A percentile compares a stretch with the other conserved stretches of the same genome.
Evolutionary conservation across 2,113 vertebrate genomes (phyloP).

Genomic region (Leptobrachium ailaonicum): DNA sequence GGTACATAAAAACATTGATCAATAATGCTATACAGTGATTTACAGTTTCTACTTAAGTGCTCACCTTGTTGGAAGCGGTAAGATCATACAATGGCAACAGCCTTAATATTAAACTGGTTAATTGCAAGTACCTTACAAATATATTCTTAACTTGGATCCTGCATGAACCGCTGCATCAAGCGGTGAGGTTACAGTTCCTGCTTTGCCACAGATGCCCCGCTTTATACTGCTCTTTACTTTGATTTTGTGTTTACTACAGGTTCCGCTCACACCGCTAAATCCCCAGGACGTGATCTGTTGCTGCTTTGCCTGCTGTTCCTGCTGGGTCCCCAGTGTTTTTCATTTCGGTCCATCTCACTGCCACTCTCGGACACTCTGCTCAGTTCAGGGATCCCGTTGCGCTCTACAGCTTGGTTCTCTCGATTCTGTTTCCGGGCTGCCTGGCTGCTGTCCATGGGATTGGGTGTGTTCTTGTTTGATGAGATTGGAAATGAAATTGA

Average conservation of each 20-base stretch:
- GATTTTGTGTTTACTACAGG: not conserved
- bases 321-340: slow-evolving; percentile 65
- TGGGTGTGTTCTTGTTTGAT: slow-evolving; percentile 52
- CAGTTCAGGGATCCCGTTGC: slow-evolving; percentile 49
- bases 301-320: slow-evolving; percentile 72
- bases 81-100: too few species aligned
- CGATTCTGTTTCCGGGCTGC: slow-evolving; percentile 75
- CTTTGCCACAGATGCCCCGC: too few species aligned
- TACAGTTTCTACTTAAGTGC: too few species aligned
- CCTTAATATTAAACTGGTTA: too few species aligned
- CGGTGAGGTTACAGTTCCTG: too few species aligned
- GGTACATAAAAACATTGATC: too few species aligned
- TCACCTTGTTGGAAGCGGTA: too few species aligned
- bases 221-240: not conserved
- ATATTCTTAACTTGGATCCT: too few species aligned
- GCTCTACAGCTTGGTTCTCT: slow-evolving; percentile 69
- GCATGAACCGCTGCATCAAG: too few species aligned
- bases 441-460: slow-evolving; percentile 66
- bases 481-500: slow-evolving; percentile 65
- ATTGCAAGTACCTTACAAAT: too few species aligned
- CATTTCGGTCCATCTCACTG: slow-evolving; percentile 51
- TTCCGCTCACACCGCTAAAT: slow-evolving; percentile 67
- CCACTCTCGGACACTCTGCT: not conserved
- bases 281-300: slow-evolving; percentile 67
- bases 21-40: too few species aligned